Evolutionary conservation across 35 echinoderm and acorn worm genomes (phyloP).

Genomic region (Heliocidaris tuberculata): DNA sequence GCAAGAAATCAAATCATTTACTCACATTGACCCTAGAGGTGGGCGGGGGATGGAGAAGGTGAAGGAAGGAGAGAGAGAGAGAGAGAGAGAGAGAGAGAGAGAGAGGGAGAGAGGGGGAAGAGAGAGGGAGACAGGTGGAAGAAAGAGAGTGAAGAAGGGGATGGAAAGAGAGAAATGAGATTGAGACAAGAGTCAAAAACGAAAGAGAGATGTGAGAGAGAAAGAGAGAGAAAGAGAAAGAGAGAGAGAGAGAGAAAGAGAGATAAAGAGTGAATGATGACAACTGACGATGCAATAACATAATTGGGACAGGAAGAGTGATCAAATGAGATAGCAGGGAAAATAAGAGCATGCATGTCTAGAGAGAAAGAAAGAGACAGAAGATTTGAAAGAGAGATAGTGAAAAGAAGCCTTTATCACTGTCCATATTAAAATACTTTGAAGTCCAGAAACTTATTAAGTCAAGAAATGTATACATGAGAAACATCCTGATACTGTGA

Average conservation of each 20-base stretch:
- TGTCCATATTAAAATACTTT: background rate
- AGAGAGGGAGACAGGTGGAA: background rate
- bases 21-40: background rate
- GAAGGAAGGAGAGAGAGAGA: background rate
- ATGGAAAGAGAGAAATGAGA: background rate
- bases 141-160: background rate
- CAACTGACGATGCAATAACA: background rate
- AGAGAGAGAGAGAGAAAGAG: no score
- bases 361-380: no score
- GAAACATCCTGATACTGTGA: no score
- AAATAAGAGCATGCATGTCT: no score
- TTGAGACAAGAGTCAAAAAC: no score
- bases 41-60: background rate
- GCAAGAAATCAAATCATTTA: conserved; percentile 13
- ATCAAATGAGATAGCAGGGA: no score
- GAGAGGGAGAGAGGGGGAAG: background rate
- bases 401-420: background rate
- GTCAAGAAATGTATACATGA: no score
- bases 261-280: background rate
- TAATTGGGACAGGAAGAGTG: no score
- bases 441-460: no score
- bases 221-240: no score
- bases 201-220: background rate
- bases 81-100: background rate
- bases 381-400: no score